Percentiles rank a stretch among this genome's conserved stretches.
Conservation (phyloP, 2,888 invertebrate genomes). For the Epirrita christyi region DNA sequence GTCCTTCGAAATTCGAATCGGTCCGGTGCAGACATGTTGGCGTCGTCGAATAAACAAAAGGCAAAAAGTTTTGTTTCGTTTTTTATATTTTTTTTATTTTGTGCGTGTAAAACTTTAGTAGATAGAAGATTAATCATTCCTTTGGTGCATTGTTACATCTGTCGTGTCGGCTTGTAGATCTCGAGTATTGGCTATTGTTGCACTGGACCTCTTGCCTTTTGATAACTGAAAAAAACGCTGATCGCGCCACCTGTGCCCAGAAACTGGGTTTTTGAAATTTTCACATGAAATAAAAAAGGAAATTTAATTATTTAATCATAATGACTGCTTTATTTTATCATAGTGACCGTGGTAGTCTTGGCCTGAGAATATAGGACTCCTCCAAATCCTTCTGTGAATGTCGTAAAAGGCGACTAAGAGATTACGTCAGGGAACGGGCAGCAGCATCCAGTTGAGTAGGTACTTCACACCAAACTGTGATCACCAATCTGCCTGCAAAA, state of each 20-base stretch:
- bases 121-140: conserved; percentile 77
- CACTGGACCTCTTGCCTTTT: conserved; percentile 62
- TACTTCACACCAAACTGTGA: no score
- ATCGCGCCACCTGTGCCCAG: conserved; percentile 72
- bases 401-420: no score
- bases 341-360: no score
- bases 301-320: conserved; percentile 1
- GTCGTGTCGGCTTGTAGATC: conserved; percentile 69
- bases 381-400: no score
- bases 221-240: conserved; percentile 56
- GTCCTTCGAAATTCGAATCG: conserved; percentile 80
- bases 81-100: conserved; percentile 64
- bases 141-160: conserved; percentile 76
- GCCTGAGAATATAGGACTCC: no score
- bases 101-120: conserved; percentile 70
- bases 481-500: no score
- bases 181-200: conserved; percentile 66
- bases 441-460: no score
- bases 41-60: conserved; percentile 82
- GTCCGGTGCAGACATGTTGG: conserved; percentile 82
- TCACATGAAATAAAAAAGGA: conserved; percentile 1
- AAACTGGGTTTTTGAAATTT: conserved; percentile 34
- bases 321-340: no score
- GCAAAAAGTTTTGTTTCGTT: conserved; percentile 73
- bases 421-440: no score